These are phyloP conservation scores for Drosophila setifemur DNA, from an alignment of 1,140 invertebrate species.

Conservation along the genomic window DNA sequence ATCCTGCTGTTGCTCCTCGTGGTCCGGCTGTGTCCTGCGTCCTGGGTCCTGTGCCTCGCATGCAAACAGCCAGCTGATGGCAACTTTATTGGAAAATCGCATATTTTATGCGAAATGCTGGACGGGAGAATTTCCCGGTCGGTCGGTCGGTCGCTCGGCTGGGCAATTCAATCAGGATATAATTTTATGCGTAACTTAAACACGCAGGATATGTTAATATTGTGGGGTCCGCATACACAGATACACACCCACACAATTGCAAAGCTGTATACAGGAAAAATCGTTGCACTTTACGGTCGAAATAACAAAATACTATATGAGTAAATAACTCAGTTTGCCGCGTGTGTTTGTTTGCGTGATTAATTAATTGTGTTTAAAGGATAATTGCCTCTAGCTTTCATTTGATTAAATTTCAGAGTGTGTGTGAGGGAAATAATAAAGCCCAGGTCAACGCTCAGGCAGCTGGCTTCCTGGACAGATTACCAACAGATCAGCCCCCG, in stretches of 20 bases:
- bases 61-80: constrained; percentile 36
- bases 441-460: constrained; percentile 56
- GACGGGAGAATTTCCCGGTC: constrained; percentile 12
- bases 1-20: constrained; percentile 4
- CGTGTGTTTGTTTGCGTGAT: constrained; percentile 68
- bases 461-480: constrained; percentile 59
- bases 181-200: constrained; percentile 80
- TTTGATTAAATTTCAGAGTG: constrained; percentile 72
- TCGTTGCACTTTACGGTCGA: constrained; percentile 58
- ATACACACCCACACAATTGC: background rate
- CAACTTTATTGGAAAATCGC: constrained; percentile 77
- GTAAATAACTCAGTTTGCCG: constrained; percentile 36
- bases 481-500: constrained; percentile 23
- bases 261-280: constrained; percentile 38
- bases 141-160: constrained; percentile 7
- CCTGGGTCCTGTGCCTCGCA: background rate
- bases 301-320: constrained; percentile 55
- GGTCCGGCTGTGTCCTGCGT: too few relatives aligned
- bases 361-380: constrained; percentile 81
- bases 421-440: constrained; percentile 24
- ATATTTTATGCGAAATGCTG: constrained; percentile 66
- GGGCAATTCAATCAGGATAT: constrained; percentile 76
- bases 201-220: constrained; percentile 80
- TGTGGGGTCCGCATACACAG: constrained; percentile 34
- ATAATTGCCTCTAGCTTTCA: constrained; percentile 79